These are phyloP conservation scores for Hormiphora californensis DNA, from an alignment of 37 sponge, comb jelly and placozoan species.

Conservation along the genomic window DNA sequence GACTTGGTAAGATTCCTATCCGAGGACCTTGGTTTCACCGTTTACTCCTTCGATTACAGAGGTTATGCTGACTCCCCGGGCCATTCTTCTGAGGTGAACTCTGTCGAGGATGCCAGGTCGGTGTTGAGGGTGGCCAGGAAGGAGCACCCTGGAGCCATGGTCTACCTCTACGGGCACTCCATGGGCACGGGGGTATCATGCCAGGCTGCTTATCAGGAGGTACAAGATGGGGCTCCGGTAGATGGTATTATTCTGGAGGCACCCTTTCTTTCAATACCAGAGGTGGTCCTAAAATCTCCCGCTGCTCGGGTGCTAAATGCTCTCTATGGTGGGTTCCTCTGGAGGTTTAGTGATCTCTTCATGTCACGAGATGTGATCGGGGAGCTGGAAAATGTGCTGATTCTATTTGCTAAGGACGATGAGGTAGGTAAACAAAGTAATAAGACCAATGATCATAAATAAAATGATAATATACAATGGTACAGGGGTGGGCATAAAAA, in stretches of 20 bases:
- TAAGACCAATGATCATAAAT: no score
- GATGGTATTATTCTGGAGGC: neutral
- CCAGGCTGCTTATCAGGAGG: neutral
- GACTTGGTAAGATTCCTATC: neutral
- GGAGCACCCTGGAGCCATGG: neutral
- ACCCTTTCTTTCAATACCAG: neutral
- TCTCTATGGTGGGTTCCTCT: neutral
- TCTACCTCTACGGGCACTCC: slow-evolving; percentile 1
- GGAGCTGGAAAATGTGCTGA: neutral
- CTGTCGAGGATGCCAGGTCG: neutral
- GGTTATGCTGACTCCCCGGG: neutral
- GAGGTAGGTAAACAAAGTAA: no score
- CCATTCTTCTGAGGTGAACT: neutral
- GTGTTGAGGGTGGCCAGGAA: neutral
- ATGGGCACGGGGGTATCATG: slow-evolving; percentile 5
- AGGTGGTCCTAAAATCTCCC: neutral
- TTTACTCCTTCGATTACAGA: neutral
- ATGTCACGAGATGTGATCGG: neutral
- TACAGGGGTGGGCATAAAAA: no score
- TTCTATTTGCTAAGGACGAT: neutral
- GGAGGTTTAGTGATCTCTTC: neutral
- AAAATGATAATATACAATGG: no score
- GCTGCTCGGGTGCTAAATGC: neutral
- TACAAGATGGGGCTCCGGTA: neutral
- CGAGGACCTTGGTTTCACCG: neutral